Percentiles rank a stretch among this genome's conserved stretches.
These are phyloP conservation scores for Siphamia tubifer DNA, from an alignment of 2,113 vertebrate genomes.

Conservation along the genomic window DNA sequence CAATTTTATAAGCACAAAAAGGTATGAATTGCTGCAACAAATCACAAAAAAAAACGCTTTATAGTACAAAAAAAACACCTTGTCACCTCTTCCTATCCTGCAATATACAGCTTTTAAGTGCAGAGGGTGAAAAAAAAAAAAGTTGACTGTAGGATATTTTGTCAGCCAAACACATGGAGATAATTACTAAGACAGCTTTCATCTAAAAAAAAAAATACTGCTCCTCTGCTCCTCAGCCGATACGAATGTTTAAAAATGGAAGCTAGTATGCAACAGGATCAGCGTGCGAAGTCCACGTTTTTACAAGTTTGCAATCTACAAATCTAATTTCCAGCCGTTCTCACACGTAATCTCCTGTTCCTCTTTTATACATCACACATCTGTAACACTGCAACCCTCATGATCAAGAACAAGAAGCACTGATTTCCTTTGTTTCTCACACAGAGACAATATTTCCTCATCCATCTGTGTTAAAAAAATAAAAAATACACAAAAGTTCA, in stretches of 20 bases:
- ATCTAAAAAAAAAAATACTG: not conserved
- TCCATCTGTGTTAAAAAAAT: too few relatives aligned
- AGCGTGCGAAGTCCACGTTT: not conserved
- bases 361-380: not conserved
- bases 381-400: too few relatives aligned
- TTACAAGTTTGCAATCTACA: not conserved
- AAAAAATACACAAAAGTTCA: too few relatives aligned
- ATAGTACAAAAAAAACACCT: not conserved
- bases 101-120: not conserved
- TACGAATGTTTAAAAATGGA: slow-evolving; percentile 3
- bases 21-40: not conserved
- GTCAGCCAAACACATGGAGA: slow-evolving; percentile 29
- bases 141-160: not conserved
- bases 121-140: not conserved
- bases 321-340: not conserved
- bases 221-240: not conserved
- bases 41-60: not conserved
- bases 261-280: not conserved
- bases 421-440: not conserved
- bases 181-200: slow-evolving; percentile 15
- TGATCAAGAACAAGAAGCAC: not conserved
- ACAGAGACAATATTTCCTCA: too few relatives aligned
- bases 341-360: not conserved
- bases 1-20: not conserved
- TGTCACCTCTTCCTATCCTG: not conserved